Conservation (phyloP, 2,888 invertebrate species). For the Bombylius discolor region DNA sequence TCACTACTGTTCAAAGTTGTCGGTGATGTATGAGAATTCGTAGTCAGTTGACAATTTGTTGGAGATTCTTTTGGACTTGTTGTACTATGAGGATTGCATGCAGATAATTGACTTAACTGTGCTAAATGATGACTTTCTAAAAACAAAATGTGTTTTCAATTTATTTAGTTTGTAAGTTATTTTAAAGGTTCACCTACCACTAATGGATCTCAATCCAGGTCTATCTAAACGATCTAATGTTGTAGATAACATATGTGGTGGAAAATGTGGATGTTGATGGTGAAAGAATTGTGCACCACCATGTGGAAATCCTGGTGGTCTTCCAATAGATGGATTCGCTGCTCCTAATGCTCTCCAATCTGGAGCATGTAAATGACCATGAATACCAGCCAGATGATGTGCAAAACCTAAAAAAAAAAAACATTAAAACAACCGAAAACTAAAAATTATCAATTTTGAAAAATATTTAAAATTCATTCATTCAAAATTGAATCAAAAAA, state of each 20-base stretch:
- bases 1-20: conserved; percentile 32
- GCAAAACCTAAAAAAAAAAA: conserved; percentile 48
- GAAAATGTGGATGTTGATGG: conserved; percentile 43
- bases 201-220: conserved; percentile 24
- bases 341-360: conserved; percentile 44
- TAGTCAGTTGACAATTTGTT: conserved; percentile 16
- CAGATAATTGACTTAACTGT: conserved; percentile 29
- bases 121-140: conserved; percentile 24
- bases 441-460: no score
- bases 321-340: conserved; percentile 26
- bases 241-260: conserved; percentile 41
- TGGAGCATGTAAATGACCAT: conserved; percentile 49
- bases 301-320: conserved; percentile 27
- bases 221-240: conserved; percentile 38
- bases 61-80: conserved; percentile 56
- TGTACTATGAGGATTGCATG: conserved; percentile 53
- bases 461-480: no score
- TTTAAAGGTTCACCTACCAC: conserved; percentile 19
- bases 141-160: not conserved
- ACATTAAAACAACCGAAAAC: no score
- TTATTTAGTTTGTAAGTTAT: not conserved
- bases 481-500: no score
- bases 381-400: conserved; percentile 58
- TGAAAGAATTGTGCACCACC: conserved; percentile 37
- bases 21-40: conserved; percentile 28